A percentile compares a stretch with the other conserved stretches of the same genome.
Evolutionary conservation across 2,113 vertebrate species (phyloP).

Genomic region (Nettapus auritus): DNA sequence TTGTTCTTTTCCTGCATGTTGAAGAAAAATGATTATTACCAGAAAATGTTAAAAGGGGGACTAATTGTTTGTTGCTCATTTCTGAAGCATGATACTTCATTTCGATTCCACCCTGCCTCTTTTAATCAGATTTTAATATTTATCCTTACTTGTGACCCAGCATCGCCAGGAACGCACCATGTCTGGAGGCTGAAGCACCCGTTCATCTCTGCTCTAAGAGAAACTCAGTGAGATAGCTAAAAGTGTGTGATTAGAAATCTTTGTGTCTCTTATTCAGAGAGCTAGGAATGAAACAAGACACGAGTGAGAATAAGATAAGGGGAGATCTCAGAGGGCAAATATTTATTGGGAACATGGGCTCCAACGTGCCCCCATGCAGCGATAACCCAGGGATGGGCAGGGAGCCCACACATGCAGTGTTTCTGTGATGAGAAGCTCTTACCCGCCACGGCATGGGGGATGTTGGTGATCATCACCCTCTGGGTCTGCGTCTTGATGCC

Average conservation of each 20-base stretch:
- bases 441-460: slow-evolving; percentile 94
- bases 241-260: background rate
- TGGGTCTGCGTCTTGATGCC: slow-evolving; percentile 90
- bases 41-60: background rate
- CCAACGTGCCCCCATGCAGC: background rate
- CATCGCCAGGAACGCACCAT: background rate
- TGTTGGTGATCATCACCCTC: slow-evolving; percentile 84
- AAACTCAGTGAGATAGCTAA: background rate
- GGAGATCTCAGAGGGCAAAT: background rate
- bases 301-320: background rate
- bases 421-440: background rate
- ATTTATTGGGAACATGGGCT: background rate
- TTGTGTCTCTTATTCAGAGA: background rate
- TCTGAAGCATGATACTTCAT: background rate
- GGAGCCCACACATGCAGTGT: background rate
- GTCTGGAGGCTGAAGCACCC: background rate
- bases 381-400: background rate
- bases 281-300: background rate
- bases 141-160: background rate
- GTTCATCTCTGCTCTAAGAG: background rate
- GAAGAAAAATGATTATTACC: background rate
- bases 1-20: background rate
- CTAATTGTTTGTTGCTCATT: slow-evolving; percentile 10
- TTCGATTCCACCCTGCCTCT: background rate
- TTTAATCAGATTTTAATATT: background rate